Conservation (phyloP, 2,888 invertebrate genomes). For the Xiphydria camelus region DNA sequence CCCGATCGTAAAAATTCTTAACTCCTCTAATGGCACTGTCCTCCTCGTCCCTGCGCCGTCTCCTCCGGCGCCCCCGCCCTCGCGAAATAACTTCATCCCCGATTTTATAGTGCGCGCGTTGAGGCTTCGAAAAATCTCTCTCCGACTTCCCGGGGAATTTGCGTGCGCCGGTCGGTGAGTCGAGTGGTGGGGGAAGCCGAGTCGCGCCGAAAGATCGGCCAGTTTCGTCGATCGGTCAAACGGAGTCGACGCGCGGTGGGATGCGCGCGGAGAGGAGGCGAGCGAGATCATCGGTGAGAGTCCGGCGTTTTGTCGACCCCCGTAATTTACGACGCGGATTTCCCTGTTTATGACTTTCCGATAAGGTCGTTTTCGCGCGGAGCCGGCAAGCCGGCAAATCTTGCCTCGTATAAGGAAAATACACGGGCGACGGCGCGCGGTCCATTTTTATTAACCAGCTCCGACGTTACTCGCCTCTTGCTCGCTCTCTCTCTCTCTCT, state of each 20-base stretch:
- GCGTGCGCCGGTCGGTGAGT: too few relatives aligned
- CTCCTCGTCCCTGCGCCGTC: conserved; percentile 4
- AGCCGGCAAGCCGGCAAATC: conserved; percentile 34
- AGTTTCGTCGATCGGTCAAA: background rate
- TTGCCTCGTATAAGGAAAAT: conserved; percentile 22
- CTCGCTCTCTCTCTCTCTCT: conserved; percentile 11
- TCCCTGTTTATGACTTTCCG: conserved; percentile 56
- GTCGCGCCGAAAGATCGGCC: background rate
- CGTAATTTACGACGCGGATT: conserved; percentile 56
- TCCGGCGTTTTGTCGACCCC: conserved; percentile 54
- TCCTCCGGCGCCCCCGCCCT: background rate
- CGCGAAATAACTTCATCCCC: conserved; percentile 26
- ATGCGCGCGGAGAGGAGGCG: background rate
- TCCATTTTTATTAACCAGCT: background rate
- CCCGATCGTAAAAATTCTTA: conserved; percentile 44
- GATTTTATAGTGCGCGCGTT: too few relatives aligned
- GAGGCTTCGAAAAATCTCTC: too few relatives aligned
- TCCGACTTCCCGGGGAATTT: too few relatives aligned
- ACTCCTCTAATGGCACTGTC: conserved; percentile 44
- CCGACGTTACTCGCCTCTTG: too few relatives aligned
- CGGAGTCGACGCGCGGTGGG: background rate
- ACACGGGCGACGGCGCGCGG: too few relatives aligned
- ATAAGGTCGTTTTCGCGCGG: conserved; percentile 46
- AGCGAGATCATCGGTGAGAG: too few relatives aligned
- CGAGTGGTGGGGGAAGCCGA: too few relatives aligned